Base-by-base conservation (phyloP, 2,888 invertebrate genomes). In the Synergus umbraculus region DNA sequence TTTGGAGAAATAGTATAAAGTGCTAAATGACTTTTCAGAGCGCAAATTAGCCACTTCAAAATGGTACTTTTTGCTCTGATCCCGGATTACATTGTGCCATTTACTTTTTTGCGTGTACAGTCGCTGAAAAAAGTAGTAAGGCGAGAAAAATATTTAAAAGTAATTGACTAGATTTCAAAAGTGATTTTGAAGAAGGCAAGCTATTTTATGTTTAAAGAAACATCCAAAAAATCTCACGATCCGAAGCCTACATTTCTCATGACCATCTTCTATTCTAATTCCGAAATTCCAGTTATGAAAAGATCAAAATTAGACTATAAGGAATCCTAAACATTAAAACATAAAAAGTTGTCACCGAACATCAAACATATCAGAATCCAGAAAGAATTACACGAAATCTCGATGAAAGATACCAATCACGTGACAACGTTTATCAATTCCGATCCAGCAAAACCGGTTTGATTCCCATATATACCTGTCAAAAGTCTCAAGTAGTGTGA, bases 331-430 rank as follows among this genome's bases (percentile, higher is more conserved):
- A 58, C 8, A 58, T 58, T 18, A 9, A 58, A 58, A 58, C n/a
- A 58, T 58, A 8, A 18, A 58, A 58, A 7, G n/a, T 58, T 58
- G 18, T 58, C 58, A 54, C 18, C 8, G 58, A 18, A 18, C 9
- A 58, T 58, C 58, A 18, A 58, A 18, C 18, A 18, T 4, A 18
- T 58, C n/a, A 58, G 18, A 18, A 18, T 58, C 58, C 18, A 18
- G 18, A 18, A 58, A 9, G n/a, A 58, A 58, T 58, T 18, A 58
- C 18, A 58, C 58, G 10, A 58, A 29, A 73, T 73, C 54, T 73
- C 54, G 49, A 73, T 73, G 73, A 73, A 73, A 73, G 73, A 73
- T 73, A 73, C 54, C 73, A 73, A 73, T 73, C 54, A 73, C 41
- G 49, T 73, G 54, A 73, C 49, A 73, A 54, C 73, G 37, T 73